Evolutionary conservation across 2,797 vertebrate genomes (phyloP).

Genomic region (Pseudochirops corinnae): DNA sequence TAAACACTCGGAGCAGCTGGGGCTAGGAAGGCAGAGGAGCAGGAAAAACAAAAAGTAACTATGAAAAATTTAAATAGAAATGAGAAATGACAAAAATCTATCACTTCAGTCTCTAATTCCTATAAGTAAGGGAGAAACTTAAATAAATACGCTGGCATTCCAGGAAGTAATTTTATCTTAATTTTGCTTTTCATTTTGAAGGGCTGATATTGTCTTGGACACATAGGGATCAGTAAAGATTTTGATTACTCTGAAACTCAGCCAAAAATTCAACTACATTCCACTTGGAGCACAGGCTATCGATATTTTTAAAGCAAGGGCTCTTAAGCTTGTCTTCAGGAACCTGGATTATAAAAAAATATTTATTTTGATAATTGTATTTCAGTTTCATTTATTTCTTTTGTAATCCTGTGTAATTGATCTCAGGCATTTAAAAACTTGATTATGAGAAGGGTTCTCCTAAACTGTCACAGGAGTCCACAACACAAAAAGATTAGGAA

Average conservation of each 20-base stretch:
- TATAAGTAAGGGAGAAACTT: background rate
- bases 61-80: background rate
- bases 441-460: background rate
- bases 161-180: slow-evolving; percentile 4
- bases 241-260: slow-evolving; percentile 3
- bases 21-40: background rate
- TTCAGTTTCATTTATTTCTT: background rate
- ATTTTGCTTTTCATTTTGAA: slow-evolving; percentile 29
- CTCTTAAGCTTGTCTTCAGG: slow-evolving; percentile 33
- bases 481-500: background rate
- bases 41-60: background rate
- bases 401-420: background rate
- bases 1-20: background rate
- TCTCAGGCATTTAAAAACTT: background rate
- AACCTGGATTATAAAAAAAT: background rate
- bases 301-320: background rate
- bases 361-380: background rate
- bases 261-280: background rate
- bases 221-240: background rate
- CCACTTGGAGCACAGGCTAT: background rate
- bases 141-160: background rate
- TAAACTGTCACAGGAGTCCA: background rate
- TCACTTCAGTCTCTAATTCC: background rate
- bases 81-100: background rate
- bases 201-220: background rate